A percentile compares a stretch with the other conserved stretches of the same genome.
Conservation (phyloP, 2,888 invertebrate species). For the Hydraecia micacea region DNA sequence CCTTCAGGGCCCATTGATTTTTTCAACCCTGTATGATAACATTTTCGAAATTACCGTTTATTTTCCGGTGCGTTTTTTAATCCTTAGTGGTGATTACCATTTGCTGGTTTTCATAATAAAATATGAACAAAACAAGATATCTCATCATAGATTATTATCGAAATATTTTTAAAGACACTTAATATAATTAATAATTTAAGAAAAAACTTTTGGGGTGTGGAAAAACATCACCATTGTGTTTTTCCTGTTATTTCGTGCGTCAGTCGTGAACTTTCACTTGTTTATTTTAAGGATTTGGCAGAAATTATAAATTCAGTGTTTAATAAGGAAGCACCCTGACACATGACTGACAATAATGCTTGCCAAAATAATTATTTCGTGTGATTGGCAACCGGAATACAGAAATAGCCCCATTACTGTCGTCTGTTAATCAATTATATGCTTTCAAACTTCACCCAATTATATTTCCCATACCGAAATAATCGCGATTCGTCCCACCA, state of each 20-base stretch:
- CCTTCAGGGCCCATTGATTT: too few relatives aligned
- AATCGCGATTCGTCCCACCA: not conserved
- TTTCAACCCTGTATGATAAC: not conserved
- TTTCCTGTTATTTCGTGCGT: not conserved
- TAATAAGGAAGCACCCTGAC: slow-evolving; percentile 38
- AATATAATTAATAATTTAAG: not conserved
- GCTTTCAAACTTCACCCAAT: slow-evolving; percentile 11
- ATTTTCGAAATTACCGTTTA: not conserved
- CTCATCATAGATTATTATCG: not conserved
- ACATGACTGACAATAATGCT: slow-evolving; percentile 29
- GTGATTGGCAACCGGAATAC: slow-evolving; percentile 17
- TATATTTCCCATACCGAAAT: not conserved
- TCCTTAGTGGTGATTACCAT: not conserved
- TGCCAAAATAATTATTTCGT: slow-evolving; percentile 41
- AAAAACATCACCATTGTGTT: not conserved
- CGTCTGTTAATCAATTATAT: slow-evolving; percentile 9
- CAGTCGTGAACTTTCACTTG: slow-evolving; percentile 5
- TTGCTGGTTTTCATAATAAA: not conserved
- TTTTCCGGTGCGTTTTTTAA: not conserved
- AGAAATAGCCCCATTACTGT: slow-evolving; percentile 11
- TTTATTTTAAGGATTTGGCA: slow-evolving; percentile 55
- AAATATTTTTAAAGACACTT: not conserved
- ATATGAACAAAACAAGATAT: not conserved
- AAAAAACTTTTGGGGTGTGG: not conserved
- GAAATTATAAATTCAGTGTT: slow-evolving; percentile 20